Base-by-base conservation (phyloP, 2,113 vertebrate genomes). In the Pogonocichla stellata region DNA sequence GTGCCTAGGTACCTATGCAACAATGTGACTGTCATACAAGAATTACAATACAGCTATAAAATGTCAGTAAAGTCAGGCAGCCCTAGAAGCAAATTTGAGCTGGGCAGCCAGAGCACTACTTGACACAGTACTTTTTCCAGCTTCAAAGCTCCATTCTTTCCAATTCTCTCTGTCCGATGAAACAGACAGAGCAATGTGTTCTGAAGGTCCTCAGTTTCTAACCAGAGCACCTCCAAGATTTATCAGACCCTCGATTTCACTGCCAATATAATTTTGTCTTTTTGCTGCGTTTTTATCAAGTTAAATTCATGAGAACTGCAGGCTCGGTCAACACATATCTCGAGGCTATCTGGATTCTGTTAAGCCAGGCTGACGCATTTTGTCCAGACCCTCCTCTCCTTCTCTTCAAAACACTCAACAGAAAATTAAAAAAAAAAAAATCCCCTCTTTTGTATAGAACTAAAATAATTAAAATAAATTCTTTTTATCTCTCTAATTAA, bases 391-490 rank as follows among this genome's bases (percentile, higher is more conserved):
- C 6, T 47, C 14, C 47, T 69, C 38, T 81, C 29, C 54, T 26
- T 20, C 20, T 61, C 45, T 66, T 86, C 45, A 70, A 86, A 93
- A 90, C 53, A 60, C 43, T 85, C 82, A 82, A 62, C 25, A 86
- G 65, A 89, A 94, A 81, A 89, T 25, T 19, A 5, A 51, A 51
- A 51, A 51, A 31, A 8, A 26, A 71, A 89, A 74, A 80, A 29
- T 5, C 3, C 11, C 51, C 42, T 72, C 20, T 93, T 85, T 95
- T 93, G 61, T 75, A 82, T 74, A 88, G 94, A 97, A 97, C 93
- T 93, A 97, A 98, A 98, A 97, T 92, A 97, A 97, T 96, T 95
- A 93, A 97, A 97, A 97, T 92, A 89, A 96, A 95, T 94, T 94
- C 73, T 88, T 95, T 97, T 97, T 94, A 95, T 97, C 84, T 95